Evolutionary conservation across 2,888 invertebrate species (phyloP), one percentile per base, ranked within the genome.

Genomic region (Amaurobius ferox): DNA sequence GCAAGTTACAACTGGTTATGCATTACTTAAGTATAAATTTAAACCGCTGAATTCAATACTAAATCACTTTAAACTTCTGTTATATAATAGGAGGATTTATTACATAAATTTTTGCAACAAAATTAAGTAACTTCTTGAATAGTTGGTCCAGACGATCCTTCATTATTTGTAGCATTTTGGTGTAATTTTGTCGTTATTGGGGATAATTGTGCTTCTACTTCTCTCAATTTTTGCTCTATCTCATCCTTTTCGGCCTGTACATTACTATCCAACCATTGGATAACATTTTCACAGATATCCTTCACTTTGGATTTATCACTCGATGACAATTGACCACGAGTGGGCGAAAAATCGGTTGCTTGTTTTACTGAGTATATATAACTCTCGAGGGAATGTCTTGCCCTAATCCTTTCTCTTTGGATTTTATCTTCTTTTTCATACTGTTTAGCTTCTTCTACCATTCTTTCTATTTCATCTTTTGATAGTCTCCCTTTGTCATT

Each of bases 401-500:
- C 93, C 0, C 93, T 90, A 19, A 96, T 94, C 48, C 94, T 92
- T 89, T 95, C 94, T 11, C 94, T 92, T 89, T 95, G 94, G 89
- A 93, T 93, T 86, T 94, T 94, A 89, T 95, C 95, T 89, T 95
- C 95, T 16, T 93, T 93, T 87, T 94, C 94, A 91, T 94, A 96
- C 89, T 94, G 94, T 89, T 96, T 95, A 0, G 96, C 96, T 83
- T 96, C 96, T 11, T 93, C 91, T 23, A 96, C 92, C 96, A 96
- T 97, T 88, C 94, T 93, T 89, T 97, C 96, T 79, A 97, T 97
- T 78, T 97, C 96, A 16, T 94, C 94, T 91, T 96, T 95, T 85
- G 94, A 95, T 13, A 97, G 93, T 5, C 96, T 93, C 0, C 96
- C 96, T 90, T 95, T 96, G 90, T 97, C 96, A 90, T 96, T 96